Evolutionary conservation across 2,113 vertebrate species (phyloP), one percentile per base, ranked within the genome.

Genomic region (Plestiodon gilberti): DNA sequence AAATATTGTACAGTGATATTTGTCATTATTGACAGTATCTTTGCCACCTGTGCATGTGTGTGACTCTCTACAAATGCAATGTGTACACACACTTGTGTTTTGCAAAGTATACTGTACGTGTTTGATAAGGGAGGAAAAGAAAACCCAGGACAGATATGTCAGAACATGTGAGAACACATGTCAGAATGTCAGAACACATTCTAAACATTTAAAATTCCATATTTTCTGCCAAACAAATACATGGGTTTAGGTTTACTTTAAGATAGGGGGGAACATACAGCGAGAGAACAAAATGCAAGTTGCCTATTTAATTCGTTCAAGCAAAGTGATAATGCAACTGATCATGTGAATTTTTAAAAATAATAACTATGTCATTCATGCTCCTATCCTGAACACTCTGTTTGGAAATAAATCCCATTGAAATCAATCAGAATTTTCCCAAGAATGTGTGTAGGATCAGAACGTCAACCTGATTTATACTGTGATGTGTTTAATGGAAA

Each of bases 381-480:
- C 28, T 6, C 78, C 43, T 52, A 35, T 55, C 48, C 62, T 18
- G 67, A 78, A 43, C 25, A 64, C 22, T 73, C 14, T 18, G 35
- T 74, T 65, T 80, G n/a, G 65, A n/a, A 40, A 48, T 30, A n/a
- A 3, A 1, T 48, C 48, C 30, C 48, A n/a, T 48, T 35, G 52
- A 57, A 85, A 78, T 67, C 81, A 81, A 40, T 65, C 11, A 43
- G 57, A 65, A 87, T 35, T 30, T 30, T 35, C 22, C 78, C 43
- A 64, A 40, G 20, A 57, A 23, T 33, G n/a, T 59, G 25, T 64
- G 74, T 23, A 76, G 59, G 30, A 62, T 30, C 61, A 22, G 61
- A 20, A 30, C 76, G 57, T 76, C 28, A 95, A 93, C 92, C 93
- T 96, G 94, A 95, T 95, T 94, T 96, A 93, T 94, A 94, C 91